These are phyloP conservation scores for Ceyx melanurus DNA, from an alignment of 2,113 vertebrate genomes.

Conservation along the genomic window DNA sequence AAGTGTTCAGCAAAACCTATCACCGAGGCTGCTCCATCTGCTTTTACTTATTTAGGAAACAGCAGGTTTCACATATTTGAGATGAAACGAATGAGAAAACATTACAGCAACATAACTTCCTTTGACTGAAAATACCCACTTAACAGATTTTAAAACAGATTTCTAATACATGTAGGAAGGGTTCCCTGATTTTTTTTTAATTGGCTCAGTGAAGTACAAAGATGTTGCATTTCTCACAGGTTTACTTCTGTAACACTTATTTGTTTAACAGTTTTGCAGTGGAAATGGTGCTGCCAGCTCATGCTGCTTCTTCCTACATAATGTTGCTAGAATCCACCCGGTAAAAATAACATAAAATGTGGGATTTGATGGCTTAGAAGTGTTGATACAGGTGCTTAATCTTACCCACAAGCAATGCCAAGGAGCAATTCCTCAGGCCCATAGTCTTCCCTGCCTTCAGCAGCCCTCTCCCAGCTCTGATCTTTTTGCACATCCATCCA, in stretches of 20 bases:
- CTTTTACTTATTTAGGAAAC: slow-evolving; percentile 74
- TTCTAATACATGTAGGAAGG: slow-evolving; percentile 73
- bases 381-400: not conserved
- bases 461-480: not conserved
- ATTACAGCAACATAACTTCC: slow-evolving; percentile 70
- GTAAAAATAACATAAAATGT: not conserved
- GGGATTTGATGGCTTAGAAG: not conserved
- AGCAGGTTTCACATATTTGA: slow-evolving; percentile 77
- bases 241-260: slow-evolving; percentile 70
- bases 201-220: slow-evolving; percentile 70
- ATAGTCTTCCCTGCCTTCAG: not conserved
- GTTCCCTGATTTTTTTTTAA: slow-evolving; percentile 68
- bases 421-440: not conserved
- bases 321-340: not conserved
- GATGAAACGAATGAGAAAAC: slow-evolving; percentile 72
- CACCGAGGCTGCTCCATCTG: slow-evolving; percentile 69
- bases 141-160: slow-evolving; percentile 76
- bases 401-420: not conserved
- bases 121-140: slow-evolving; percentile 69
- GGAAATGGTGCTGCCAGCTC: slow-evolving; percentile 35
- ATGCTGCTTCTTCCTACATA: slow-evolving; percentile 18
- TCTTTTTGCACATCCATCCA: not conserved
- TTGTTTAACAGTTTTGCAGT: slow-evolving; percentile 65
- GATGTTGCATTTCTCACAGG: slow-evolving; percentile 68
- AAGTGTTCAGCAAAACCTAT: slow-evolving; percentile 67